A percentile compares a stretch with the other conserved stretches of the same genome.
phyloP scores from a whole-genome alignment of 2,888 invertebrate species.

The Tenthredo amoena region DNA sequence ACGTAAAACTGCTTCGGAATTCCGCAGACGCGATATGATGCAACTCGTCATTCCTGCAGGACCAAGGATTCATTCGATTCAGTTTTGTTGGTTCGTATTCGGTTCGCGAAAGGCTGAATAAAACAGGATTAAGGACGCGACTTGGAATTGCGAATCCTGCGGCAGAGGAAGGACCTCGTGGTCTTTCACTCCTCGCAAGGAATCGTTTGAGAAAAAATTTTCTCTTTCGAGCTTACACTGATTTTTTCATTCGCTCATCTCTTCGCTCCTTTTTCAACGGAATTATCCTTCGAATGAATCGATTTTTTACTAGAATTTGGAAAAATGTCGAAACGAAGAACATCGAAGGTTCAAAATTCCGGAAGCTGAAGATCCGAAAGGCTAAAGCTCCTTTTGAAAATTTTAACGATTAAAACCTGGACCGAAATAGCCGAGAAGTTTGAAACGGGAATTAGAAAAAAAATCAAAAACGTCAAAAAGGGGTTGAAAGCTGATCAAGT shows the following conservation, averaged over 20 bases:
- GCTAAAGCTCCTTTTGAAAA: no score
- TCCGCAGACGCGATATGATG: slow-evolving; percentile 11
- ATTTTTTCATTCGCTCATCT: no score
- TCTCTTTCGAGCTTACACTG: no score
- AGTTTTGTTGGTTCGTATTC: neutral
- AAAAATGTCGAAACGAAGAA: neutral
- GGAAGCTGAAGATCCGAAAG: no score
- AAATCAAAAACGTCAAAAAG: neutral
- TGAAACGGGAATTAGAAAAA: neutral
- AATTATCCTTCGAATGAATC: no score
- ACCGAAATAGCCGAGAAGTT: neutral
- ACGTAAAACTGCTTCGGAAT: neutral
- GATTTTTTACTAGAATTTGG: no score
- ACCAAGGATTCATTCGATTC: slow-evolving; percentile 3
- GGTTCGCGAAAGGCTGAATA: slow-evolving; percentile 7
- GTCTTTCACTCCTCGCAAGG: neutral
- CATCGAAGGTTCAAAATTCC: neutral
- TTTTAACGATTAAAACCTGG: neutral
- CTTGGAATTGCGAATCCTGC: neutral
- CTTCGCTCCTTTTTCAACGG: no score
- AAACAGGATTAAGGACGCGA: slow-evolving; percentile 12
- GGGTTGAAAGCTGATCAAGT: neutral
- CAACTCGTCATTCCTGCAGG: neutral
- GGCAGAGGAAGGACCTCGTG: neutral
- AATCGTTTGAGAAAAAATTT: no score